Base-by-base conservation (phyloP, 30 jellyfish, hydroid and myxozoan genomes). In the Thelohanellus kitauei region DNA sequence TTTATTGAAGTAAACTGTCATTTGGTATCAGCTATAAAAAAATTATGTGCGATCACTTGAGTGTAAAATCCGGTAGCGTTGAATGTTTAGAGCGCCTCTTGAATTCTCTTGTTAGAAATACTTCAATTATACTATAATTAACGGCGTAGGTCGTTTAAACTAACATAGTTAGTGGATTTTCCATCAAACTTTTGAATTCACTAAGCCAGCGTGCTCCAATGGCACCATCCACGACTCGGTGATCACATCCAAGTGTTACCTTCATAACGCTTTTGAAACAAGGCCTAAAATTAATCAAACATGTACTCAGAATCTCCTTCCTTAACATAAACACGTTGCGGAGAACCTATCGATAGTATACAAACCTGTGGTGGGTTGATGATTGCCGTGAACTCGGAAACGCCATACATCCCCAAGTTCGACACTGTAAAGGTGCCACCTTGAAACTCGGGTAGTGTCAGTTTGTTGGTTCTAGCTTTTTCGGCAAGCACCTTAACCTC, bases 151-250 rank as follows among this genome's bases (percentile, higher is more conserved):
- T n/a, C n/a, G n/a, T n/a, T n/a, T n/a, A n/a, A n/a, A n/a, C n/a
- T 16, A 73, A 33, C 93, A 73, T 73, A 16, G 87, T 62, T 14
- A 66, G 45, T 15, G 93, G 93, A 6, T 73, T 63, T 50, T 73
- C 88, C 15, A 73, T 69, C 38, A 45, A 63, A 18, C 41, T 47
- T 19, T 66, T 71, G 50, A 73, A 73, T 2, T 67, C 62, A 19
- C 51, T 67, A 52, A 73, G 18, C 93, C 93, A 73, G 17, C 50
- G 61, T 9, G 93, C 93, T 2, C 88, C 93, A 12, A 73, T 86
- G 2, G 93, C 93, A 4, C 93, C 93, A 45, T 73, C 93, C 8
- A 73, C 87, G 44, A 73, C 93, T 33, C 93, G 52, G 45, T 73
- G 93, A 33, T 73, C 93, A 32, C 88, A 60, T 22, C 89, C 56